Base-by-base conservation (phyloP, 2,797 vertebrate species). In the Labroides dimidiatus region DNA sequence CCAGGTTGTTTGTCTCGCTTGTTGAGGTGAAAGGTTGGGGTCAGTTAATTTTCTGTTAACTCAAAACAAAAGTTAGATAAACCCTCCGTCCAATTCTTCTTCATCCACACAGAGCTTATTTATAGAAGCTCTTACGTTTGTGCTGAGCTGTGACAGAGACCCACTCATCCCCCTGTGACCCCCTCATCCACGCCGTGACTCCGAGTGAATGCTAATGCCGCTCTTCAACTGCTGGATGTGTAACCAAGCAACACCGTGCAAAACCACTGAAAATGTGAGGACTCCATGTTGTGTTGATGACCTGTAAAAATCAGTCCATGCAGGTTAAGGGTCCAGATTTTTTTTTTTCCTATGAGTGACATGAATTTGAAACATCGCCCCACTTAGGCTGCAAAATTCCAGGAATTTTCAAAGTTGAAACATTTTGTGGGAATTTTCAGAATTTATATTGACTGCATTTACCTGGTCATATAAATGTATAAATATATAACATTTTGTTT, bases 1-100 rank as follows among this genome's bases (percentile, higher is more conserved):
- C 23, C 48, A 37, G 49, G 48, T 47, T 47, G 44, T 53, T 66
- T 15, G 6, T 19, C 30, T 23, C 0, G 1, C 16, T 56, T 54
- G 24, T 49, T 10, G 33, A 53, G 41, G 47, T 60, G 57, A 77
- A 62, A 10, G 50, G 23, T 58, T 47, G 19, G 9, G 59, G 36
- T 59, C 47, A 15, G 27, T 65, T 70, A 6, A 53, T 39, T 59
- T 47, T 64, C 42, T 23, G 19, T 36, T 53, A 8, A 44, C 67
- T 66, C 8, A 50, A 59, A 63, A 39, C 15, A 44, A 24, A 59
- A 17, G 36, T 49, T 17, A 16, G 51, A 39, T 21, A 3, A 30
- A 37, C 27, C 36, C 49, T 0, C 19, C 50, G 39, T 17, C 20
- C n/a, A 21, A 7, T 47, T 19, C 21, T 64, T 66, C 33, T n/a